Evolutionary conservation across 2,888 invertebrate species (phyloP).

Genomic region (Leptopilina syphax): DNA sequence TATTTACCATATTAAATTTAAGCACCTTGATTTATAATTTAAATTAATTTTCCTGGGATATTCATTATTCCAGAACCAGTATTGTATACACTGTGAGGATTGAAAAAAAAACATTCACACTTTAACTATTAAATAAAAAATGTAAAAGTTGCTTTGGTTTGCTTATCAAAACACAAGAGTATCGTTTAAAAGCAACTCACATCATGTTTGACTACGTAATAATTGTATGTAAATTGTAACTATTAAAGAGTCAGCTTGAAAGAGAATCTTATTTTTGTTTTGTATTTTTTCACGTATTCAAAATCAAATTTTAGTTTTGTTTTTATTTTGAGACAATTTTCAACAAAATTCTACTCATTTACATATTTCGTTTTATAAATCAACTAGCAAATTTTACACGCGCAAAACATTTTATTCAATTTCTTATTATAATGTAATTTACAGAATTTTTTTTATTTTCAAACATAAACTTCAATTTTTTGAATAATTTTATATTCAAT

Average conservation of each 20-base stretch:
- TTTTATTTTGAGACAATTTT: no score
- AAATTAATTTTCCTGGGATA: constrained; percentile 53
- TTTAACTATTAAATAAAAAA: constrained; percentile 54
- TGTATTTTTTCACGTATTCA: background rate
- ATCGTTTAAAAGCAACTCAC: constrained; percentile 48
- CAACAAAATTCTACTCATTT: no score
- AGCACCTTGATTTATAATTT: constrained; percentile 55
- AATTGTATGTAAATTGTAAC: constrained; percentile 65
- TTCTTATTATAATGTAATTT: no score
- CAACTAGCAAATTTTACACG: no score
- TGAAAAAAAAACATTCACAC: constrained; percentile 51
- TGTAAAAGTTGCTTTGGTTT: constrained; percentile 64
- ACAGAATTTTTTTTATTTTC: no score
- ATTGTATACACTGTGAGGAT: constrained; percentile 62
- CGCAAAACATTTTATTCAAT: no score
- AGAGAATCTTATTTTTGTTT: constrained; percentile 39
- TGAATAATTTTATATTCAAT: no score
- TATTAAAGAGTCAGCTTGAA: constrained; percentile 59
- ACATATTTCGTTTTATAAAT: no score
- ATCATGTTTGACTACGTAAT: constrained; percentile 61
- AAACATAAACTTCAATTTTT: no score
- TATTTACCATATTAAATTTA: constrained; percentile 49
- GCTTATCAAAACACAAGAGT: constrained; percentile 57
- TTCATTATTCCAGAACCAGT: constrained; percentile 50
- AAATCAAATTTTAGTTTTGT: background rate